Conservation (phyloP, 2,888 invertebrate species). For the Netelia fuscicornis region DNA sequence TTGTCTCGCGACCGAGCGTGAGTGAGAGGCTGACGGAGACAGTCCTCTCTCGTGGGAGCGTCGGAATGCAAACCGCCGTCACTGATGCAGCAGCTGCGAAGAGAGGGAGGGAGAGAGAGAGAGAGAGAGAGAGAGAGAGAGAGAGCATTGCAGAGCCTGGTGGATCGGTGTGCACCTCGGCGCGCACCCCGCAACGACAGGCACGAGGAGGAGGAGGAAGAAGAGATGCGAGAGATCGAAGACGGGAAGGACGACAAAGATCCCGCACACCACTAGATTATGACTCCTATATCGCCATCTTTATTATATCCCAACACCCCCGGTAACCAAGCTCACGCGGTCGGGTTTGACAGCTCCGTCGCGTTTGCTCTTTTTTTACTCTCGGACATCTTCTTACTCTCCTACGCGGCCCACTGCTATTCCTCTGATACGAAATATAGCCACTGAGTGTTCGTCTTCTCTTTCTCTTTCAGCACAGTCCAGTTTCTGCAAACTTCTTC, state of each 20-base stretch:
- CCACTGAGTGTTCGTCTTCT: slow-evolving; percentile 34
- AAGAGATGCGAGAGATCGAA: slow-evolving; percentile 28
- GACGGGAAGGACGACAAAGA: slow-evolving; percentile 61
- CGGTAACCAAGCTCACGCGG: slow-evolving; percentile 74
- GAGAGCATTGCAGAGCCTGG: slow-evolving; percentile 49
- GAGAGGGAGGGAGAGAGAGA: neutral
- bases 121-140: neutral
- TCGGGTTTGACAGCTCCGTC: slow-evolving; percentile 77
- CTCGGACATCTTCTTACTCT: slow-evolving; percentile 67
- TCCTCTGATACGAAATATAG: slow-evolving; percentile 52
- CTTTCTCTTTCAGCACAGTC: slow-evolving; percentile 56
- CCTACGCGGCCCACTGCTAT: slow-evolving; percentile 36
- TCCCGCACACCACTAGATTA: slow-evolving; percentile 82
- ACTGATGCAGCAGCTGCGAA: slow-evolving; percentile 52
- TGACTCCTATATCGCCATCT: slow-evolving; percentile 84
- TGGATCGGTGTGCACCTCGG: slow-evolving; percentile 65
- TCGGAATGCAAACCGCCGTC: slow-evolving; percentile 78
- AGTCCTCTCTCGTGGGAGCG: slow-evolving; percentile 76
- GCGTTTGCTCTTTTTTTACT: slow-evolving; percentile 66
- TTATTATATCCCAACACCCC: slow-evolving; percentile 82
- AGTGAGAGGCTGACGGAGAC: slow-evolving; percentile 78
- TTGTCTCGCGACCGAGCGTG: slow-evolving; percentile 82
- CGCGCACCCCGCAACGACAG: slow-evolving; percentile 58
- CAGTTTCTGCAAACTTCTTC: slow-evolving; percentile 50
- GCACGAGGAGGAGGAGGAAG: slow-evolving; percentile 39